Conservation (phyloP, 2,888 invertebrate species). For the Gari tellinella region DNA sequence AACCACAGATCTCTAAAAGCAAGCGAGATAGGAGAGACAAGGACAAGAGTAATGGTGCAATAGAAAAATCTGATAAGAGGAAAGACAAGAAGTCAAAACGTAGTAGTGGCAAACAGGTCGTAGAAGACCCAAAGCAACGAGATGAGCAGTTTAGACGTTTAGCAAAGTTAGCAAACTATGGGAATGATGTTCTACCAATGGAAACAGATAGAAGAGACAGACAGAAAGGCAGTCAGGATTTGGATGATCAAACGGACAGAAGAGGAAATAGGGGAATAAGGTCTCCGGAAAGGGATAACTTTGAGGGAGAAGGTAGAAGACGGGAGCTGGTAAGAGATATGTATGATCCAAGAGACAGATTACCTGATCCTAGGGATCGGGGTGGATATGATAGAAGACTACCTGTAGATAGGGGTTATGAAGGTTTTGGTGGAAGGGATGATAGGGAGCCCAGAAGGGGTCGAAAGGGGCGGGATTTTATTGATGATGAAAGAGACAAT, state of each 20-base stretch:
- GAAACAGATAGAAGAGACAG: conserved; percentile 12
- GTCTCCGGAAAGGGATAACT: not conserved
- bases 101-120: conserved; percentile 23
- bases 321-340: conserved; percentile 13
- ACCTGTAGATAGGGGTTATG: conserved; percentile 36
- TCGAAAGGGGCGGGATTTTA: conserved; percentile 9
- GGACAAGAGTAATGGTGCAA: conserved; percentile 24
- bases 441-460: conserved; percentile 18
- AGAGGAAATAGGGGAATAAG: conserved; percentile 10
- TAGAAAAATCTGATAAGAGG: conserved; percentile 13
- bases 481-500: conserved; percentile 38
- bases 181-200: conserved; percentile 16
- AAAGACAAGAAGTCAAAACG: conserved; percentile 26
- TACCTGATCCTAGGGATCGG: conserved; percentile 24
- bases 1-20: not conserved
- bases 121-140: conserved; percentile 31
- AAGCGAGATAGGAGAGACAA: not conserved
- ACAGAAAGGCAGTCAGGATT: conserved; percentile 25
- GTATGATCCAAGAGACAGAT: not conserved
- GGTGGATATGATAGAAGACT: conserved; percentile 41
- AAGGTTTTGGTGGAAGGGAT: conserved; percentile 31
- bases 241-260: conserved; percentile 15
- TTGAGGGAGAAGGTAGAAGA: not conserved
- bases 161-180: conserved; percentile 46
- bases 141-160: conserved; percentile 48